Evolutionary conservation across 1,140 invertebrate species (phyloP), one percentile per base, ranked within the genome.

Genomic region (Bombus balteatus): DNA sequence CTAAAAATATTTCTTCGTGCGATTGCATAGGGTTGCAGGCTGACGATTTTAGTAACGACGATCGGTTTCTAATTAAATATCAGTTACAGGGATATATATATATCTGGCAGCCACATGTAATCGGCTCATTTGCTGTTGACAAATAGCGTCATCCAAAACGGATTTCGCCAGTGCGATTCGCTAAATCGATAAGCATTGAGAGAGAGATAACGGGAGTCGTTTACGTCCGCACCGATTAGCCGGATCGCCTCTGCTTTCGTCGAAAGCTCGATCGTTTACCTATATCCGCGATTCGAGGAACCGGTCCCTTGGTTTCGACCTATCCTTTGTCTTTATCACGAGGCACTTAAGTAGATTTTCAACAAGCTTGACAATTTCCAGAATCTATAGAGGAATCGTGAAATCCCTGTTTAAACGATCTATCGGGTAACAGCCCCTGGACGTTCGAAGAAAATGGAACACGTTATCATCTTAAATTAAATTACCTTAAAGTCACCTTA

Each of bases 131-230:
- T 89, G 86, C 76, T 34, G 43, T 76, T 91, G 90, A 91, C 88
- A 91, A 91, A 91, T 91, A 91, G 86, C 88, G 81, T 78, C 90
- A 88, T 88, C 81, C 79, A 89, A 66, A 91, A 89, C 88, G 89
- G 90, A 91, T 91, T 89, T 79, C 86, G 87, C 77, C 87, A 65
- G 83, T 79, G 81, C 88, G 83, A 91, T 91, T 91, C 88, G 83
- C 83, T 81, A 72, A 87, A 91, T 91, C 90, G 90, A 91, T 91
- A 91, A 91, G 85, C 86, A 83, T 80, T 70, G 83, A 89, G 78
- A 53, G 83, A 73, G 82, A 91, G 90, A 89, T 89, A 91, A 91
- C 88, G 86, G 89, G 83, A 91, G 89, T 89, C 88, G 83, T 91
- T 91, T 88, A 88, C 86, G 90, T 89, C 83, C 90, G 74, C 84